Conservation (phyloP, 92 coral and sea anemone genomes). For the Phenganax subtilis region DNA sequence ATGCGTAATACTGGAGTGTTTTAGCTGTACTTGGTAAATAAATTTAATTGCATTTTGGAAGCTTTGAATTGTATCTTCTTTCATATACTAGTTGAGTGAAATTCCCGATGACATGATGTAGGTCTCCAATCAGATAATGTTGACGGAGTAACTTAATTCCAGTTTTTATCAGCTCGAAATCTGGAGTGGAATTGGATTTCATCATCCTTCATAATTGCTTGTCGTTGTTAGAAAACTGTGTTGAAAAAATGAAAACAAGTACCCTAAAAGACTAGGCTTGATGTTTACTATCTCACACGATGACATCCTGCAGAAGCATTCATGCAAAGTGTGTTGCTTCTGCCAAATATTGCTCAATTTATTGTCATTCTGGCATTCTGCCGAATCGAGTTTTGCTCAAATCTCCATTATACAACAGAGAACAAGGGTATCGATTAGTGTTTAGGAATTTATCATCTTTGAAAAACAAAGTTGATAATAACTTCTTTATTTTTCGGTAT, state of each 20-base stretch:
- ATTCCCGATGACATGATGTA: not conserved
- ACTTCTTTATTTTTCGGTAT: not conserved
- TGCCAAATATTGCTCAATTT: not conserved
- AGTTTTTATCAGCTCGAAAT: not conserved
- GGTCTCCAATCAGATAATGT: not conserved
- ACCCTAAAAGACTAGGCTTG: not conserved
- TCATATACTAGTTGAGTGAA: not conserved
- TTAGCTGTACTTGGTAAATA: no score
- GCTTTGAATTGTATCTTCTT: not conserved
- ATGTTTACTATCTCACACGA: not conserved
- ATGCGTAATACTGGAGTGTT: no score
- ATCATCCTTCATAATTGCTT: not conserved
- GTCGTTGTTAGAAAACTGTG: not conserved
- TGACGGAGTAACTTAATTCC: conserved; percentile 15
- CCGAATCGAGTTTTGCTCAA: no score
- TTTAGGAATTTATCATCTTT: no score
- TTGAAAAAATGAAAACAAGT: not conserved
- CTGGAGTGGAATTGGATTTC: conserved; percentile 1
- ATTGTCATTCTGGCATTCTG: not conserved
- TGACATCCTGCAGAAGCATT: not conserved
- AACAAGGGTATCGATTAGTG: no score
- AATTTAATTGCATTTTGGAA: not conserved
- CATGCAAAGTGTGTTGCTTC: not conserved
- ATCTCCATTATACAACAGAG: no score
- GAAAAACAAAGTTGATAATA: no score